These are phyloP conservation scores for Phylloscopus trochiloides DNA, from an alignment of 2,113 vertebrate species.

Conservation along the genomic window DNA sequence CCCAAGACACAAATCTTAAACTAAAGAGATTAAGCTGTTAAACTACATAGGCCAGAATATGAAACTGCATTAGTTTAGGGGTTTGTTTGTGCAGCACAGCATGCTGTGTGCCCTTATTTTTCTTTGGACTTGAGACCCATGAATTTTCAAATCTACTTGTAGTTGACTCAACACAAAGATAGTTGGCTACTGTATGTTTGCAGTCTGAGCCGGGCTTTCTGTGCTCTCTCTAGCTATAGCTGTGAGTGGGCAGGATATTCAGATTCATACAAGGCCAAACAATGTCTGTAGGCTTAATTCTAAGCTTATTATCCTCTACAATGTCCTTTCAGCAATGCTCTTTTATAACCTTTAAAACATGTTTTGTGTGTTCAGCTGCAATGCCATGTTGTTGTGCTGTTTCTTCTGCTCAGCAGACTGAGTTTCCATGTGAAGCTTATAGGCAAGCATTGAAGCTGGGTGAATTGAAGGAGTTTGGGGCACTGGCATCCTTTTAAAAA, in stretches of 20 bases:
- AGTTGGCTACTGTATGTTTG: slow-evolving; percentile 25
- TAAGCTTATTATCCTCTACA: slow-evolving; percentile 40
- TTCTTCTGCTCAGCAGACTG: background rate
- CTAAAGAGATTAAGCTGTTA: slow-evolving; percentile 45
- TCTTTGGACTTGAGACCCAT: slow-evolving; percentile 20
- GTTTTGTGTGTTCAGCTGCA: background rate
- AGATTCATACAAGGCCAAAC: slow-evolving; percentile 33
- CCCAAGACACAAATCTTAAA: slow-evolving; percentile 11
- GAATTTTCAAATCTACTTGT: slow-evolving; percentile 39
- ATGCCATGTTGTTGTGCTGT: background rate
- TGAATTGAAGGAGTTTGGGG: background rate
- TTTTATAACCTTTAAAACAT: background rate
- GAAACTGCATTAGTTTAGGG: background rate
- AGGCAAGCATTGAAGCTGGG: background rate
- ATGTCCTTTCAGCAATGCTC: slow-evolving; percentile 19
- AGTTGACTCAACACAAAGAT: slow-evolving; percentile 39
- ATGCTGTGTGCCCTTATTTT: background rate
- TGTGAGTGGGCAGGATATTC: slow-evolving; percentile 52
- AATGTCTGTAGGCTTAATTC: slow-evolving; percentile 34
- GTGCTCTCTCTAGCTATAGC: background rate
- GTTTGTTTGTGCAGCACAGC: slow-evolving; percentile 2
- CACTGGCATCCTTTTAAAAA: background rate
- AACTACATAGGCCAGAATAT: slow-evolving; percentile 1
- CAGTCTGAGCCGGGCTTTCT: background rate
- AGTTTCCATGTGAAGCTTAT: background rate